Evolutionary conservation across 2,113 vertebrate genomes (phyloP), one percentile per base, ranked within the genome.

Genomic region (Apus apus): DNA sequence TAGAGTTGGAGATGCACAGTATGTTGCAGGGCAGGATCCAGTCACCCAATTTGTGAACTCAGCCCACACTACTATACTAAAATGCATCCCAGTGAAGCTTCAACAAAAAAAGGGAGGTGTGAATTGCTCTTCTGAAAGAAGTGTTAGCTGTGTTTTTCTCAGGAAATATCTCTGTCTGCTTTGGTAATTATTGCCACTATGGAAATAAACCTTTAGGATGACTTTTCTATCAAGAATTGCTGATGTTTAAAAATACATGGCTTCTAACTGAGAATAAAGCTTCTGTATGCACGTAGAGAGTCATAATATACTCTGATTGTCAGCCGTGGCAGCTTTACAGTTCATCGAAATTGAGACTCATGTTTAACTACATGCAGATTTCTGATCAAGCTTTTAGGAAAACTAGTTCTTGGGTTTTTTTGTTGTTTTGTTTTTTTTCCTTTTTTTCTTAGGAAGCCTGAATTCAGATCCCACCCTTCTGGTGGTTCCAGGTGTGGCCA

Each of bases 101-200:
- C 21, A 22, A 23, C 71, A 64, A 48, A 43, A 48, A 43, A 1
- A 8, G 45, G 48, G 14, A 16, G 62, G 71, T 16, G 71, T 18
- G 82, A 86, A 40, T n/a, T 68, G 58, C 67, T 61, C 73, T 94
- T 81, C 94, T 91, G 72, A 82, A 86, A 96, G 45, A 16, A 53
- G 40, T 8, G 65, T 80, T 84, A 56, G 73, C 22, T 62, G 25
- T 20, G 17, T 51, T 94, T 94, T 72, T 23, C 65, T 88, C 73
- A 75, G 81, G 64, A 85, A 76, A 25, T n/a, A 50, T 51, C 4
- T 87, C 96, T 91, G 62, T 56, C 51, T 87, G 66, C 67, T 96
- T 85, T 75, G 84, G 78, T 53, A 76, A 67, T 30, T 68, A 16
- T 36, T 83, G 81, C 46, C 51, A 53, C 46, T 54, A 26, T 4